Percentiles rank a stretch among this genome's conserved stretches.
Evolutionary conservation across 2,888 invertebrate species (phyloP).

Genomic region (Ypsolopha scabrella): DNA sequence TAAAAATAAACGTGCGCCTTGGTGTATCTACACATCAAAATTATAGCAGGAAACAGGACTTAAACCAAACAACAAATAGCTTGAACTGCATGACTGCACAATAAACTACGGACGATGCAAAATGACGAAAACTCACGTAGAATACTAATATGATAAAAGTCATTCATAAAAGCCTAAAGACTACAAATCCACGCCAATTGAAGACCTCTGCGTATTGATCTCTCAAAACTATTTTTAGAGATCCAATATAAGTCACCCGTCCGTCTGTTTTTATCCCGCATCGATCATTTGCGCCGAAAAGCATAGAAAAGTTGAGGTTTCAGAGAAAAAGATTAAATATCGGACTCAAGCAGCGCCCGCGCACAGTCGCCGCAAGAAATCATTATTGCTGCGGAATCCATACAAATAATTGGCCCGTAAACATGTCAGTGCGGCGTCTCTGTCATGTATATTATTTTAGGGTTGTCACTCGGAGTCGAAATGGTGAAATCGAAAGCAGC

Average conservation of each 20-base stretch:
- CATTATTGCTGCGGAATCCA: constrained; percentile 67
- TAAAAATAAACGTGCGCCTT: too few relatives aligned
- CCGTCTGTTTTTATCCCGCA: background rate
- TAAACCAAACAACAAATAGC: too few relatives aligned
- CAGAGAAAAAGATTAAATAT: constrained; percentile 41
- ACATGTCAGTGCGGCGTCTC: constrained; percentile 69
- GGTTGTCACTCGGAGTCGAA: constrained; percentile 25
- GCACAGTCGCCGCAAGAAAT: constrained; percentile 47
- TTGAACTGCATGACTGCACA: too few relatives aligned
- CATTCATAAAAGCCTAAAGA: background rate
- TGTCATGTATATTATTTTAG: constrained; percentile 63
- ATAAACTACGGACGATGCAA: too few relatives aligned
- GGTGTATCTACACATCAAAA: too few relatives aligned
- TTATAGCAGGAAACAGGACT: too few relatives aligned
- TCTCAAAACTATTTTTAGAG: background rate
- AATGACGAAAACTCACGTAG: too few relatives aligned
- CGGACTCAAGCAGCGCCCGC: constrained; percentile 23
- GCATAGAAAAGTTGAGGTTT: constrained; percentile 11
- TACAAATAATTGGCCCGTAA: constrained; percentile 72
- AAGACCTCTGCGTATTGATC: background rate
- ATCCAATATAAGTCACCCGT: too few relatives aligned
- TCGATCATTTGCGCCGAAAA: background rate
- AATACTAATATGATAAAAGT: too few relatives aligned
- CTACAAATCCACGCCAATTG: background rate
- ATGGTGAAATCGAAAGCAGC: too few relatives aligned